Conservation (phyloP, 2,113 vertebrate species). For the Coptodon bakossiorum region DNA sequence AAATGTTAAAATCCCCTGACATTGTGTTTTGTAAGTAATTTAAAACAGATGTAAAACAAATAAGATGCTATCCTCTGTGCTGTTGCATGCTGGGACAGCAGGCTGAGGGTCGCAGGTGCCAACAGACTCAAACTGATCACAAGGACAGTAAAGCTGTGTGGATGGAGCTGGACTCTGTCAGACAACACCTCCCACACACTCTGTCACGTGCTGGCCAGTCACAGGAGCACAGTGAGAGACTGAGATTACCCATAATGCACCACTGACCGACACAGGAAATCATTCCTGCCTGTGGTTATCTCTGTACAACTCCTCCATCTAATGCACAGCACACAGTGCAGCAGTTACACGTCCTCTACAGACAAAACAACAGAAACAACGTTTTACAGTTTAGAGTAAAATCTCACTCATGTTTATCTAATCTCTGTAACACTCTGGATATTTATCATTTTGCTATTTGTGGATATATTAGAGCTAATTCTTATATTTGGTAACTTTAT, state of each 20-base stretch:
- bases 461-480: background rate
- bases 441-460: background rate
- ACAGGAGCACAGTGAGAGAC: background rate
- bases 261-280: background rate
- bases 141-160: background rate
- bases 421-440: background rate
- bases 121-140: background rate
- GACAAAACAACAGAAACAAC: background rate
- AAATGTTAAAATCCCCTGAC: background rate
- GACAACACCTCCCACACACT: background rate
- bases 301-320: background rate
- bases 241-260: background rate
- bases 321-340: background rate
- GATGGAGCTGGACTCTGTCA: background rate
- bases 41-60: background rate
- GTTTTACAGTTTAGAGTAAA: background rate
- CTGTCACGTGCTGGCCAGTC: background rate
- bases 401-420: background rate
- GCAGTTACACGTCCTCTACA: background rate
- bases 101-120: background rate
- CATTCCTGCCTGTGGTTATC: background rate
- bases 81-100: background rate
- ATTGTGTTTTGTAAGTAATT: background rate
- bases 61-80: background rate
- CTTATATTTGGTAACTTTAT: background rate